A percentile compares a stretch with the other conserved stretches of the same genome.
phyloP scores from a whole-genome alignment of 2,113 vertebrate genomes.

The Clarias magur region DNA sequence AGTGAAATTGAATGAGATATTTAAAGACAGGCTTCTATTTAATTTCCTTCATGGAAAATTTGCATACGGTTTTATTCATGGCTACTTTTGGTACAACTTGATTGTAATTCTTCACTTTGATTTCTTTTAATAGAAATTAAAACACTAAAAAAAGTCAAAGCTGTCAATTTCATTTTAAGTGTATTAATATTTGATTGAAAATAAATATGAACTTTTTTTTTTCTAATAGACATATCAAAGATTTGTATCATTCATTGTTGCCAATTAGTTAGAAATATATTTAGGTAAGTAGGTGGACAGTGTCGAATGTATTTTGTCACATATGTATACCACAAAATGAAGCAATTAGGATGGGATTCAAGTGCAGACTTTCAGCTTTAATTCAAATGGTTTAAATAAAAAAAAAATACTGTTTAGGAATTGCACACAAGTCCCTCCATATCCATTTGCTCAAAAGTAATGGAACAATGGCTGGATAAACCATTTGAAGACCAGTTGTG shows the following conservation, averaged over 20 bases:
- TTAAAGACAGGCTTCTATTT: slow-evolving; percentile 29
- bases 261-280: too few species aligned
- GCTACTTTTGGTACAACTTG: slow-evolving; percentile 19
- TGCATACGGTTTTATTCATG: slow-evolving; percentile 33
- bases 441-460: too few species aligned
- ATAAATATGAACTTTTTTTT: neutral
- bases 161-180: neutral
- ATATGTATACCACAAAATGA: too few species aligned
- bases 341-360: too few species aligned
- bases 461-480: too few species aligned
- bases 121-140: slow-evolving; percentile 61
- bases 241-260: neutral
- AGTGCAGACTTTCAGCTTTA: too few species aligned
- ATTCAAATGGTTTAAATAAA: too few species aligned
- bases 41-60: neutral
- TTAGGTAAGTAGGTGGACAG: too few species aligned
- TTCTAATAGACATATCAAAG: neutral
- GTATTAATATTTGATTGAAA: neutral
- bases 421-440: too few species aligned
- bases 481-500: too few species aligned
- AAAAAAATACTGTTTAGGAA: too few species aligned
- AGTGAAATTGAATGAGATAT: slow-evolving; percentile 29
- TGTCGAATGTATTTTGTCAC: too few species aligned
- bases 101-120: slow-evolving; percentile 69
- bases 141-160: neutral